Conservation (phyloP, 2,797 vertebrate genomes). For the Thunnus albacares region DNA sequence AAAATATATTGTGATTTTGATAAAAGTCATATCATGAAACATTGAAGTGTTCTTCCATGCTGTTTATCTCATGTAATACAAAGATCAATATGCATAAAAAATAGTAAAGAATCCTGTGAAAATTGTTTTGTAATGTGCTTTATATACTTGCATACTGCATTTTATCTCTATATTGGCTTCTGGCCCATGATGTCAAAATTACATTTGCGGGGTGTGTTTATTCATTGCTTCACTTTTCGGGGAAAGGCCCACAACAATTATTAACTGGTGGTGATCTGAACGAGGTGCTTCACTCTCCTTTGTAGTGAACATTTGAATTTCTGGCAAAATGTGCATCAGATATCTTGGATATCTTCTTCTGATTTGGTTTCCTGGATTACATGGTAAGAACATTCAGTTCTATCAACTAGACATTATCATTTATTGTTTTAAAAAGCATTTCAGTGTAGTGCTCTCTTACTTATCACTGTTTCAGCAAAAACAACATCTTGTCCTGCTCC, state of each 20-base stretch:
- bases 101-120: no score
- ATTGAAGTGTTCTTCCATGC: background rate
- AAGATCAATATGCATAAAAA: background rate
- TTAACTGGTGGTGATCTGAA: slow-evolving; percentile 46
- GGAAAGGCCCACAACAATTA: slow-evolving; percentile 42
- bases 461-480: slow-evolving; percentile 33
- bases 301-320: background rate
- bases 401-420: background rate
- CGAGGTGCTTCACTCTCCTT: background rate
- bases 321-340: slow-evolving; percentile 44
- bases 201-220: background rate
- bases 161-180: slow-evolving; percentile 3
- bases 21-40: background rate
- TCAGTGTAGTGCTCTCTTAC: background rate
- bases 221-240: slow-evolving; percentile 22
- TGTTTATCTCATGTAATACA: background rate
- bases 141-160: background rate
- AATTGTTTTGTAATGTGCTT: background rate
- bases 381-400: slow-evolving; percentile 34
- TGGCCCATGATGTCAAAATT: background rate
- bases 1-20: background rate
- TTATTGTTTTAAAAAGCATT: background rate
- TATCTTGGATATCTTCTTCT: slow-evolving; percentile 57
- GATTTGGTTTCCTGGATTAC: slow-evolving; percentile 40
- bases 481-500: background rate